Evolutionary conservation across 2,797 vertebrate species (phyloP).

Genomic region (Notolabrus celidotus): DNA sequence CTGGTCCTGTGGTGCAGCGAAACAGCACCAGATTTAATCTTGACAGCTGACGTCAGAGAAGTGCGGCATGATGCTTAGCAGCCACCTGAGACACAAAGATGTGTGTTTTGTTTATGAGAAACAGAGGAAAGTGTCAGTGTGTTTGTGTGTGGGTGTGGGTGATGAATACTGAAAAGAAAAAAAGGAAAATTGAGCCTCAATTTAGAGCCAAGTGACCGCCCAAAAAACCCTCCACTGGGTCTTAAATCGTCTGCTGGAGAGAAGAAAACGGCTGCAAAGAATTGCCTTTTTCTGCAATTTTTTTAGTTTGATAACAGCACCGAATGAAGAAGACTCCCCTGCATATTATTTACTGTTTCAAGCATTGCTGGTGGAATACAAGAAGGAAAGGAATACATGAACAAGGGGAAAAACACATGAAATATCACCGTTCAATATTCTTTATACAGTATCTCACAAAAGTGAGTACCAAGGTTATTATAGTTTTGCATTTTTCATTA

Average conservation of each 20-base stretch:
- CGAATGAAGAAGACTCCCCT: constrained; percentile 9
- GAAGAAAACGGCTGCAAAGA: constrained; percentile 21
- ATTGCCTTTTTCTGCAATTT: constrained; percentile 17
- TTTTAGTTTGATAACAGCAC: constrained; percentile 16
- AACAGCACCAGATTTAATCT: constrained; percentile 25
- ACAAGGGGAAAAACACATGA: not conserved
- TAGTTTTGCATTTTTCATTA: too few relatives aligned
- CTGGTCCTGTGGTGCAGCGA: constrained; percentile 10
- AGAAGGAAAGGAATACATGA: constrained; percentile 3
- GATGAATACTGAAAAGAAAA: constrained; percentile 11
- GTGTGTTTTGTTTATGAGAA: constrained; percentile 2
- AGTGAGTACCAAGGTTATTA: too few relatives aligned
- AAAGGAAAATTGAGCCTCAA: constrained; percentile 26
- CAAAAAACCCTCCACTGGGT: constrained; percentile 18
- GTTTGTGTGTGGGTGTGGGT: not conserved
- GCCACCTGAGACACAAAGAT: constrained; percentile 19
- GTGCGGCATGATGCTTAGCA: not conserved
- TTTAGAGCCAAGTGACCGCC: constrained; percentile 34
- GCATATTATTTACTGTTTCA: constrained; percentile 6
- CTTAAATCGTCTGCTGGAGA: constrained; percentile 33
- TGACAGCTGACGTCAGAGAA: constrained; percentile 43
- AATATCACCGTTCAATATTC: not conserved
- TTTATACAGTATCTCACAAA: too few relatives aligned
- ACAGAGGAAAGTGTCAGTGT: not conserved
- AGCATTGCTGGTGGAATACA: constrained; percentile 9